phyloP scores from a whole-genome alignment of 2,797 vertebrate species.

The Rallus crepitans region DNA sequence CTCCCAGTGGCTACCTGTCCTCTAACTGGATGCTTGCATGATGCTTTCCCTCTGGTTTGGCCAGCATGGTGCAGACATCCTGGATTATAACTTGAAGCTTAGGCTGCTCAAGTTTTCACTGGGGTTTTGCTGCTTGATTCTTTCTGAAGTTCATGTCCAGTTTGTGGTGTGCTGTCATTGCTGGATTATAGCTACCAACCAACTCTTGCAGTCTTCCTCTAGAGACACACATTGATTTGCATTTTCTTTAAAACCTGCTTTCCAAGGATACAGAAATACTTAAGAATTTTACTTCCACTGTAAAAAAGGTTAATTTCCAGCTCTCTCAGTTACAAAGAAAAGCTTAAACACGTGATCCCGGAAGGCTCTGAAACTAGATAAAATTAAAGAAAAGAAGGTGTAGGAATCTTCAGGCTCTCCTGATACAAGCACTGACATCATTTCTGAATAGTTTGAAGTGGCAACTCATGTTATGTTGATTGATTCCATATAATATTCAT shows the following conservation, averaged over 20 bases:
- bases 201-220: background rate
- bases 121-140: background rate
- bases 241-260: background rate
- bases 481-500: background rate
- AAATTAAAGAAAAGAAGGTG: slow-evolving; percentile 2
- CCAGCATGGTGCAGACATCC: background rate
- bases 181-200: background rate
- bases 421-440: background rate
- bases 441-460: slow-evolving; percentile 14
- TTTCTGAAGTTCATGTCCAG: background rate
- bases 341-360: background rate
- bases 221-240: background rate
- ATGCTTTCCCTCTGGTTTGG: background rate
- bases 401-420: background rate
- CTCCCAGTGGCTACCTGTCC: background rate
- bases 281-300: background rate
- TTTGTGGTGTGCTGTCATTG: background rate
- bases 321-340: background rate
- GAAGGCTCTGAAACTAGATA: slow-evolving; percentile 24
- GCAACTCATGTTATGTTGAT: background rate
- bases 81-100: background rate
- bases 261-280: background rate
- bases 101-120: background rate
- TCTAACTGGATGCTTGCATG: rapidly evolving
- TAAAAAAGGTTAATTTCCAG: slow-evolving; percentile 29